A percentile compares a stretch with the other conserved stretches of the same genome.
These are phyloP conservation scores for Periophthalmus modestus DNA, from an alignment of 2,113 vertebrate genomes.

Conservation along the genomic window DNA sequence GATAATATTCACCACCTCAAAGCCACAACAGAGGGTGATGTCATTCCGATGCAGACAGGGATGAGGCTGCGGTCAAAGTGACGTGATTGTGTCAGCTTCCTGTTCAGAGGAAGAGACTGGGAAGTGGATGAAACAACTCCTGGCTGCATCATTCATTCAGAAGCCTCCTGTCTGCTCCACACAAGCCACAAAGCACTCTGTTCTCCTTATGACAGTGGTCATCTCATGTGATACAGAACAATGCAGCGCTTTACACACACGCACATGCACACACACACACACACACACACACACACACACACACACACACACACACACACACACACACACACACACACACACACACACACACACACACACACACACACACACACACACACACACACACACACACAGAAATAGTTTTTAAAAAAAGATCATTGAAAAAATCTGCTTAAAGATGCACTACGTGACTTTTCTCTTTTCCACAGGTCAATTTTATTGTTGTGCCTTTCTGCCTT, in stretches of 20 bases:
- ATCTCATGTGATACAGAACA: conserved; percentile 25
- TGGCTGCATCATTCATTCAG: conserved; percentile 20
- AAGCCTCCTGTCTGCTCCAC: conserved; percentile 19
- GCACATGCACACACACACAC: no score
- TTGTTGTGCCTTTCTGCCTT: no score
- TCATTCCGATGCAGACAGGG: conserved; percentile 3
- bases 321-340: no score
- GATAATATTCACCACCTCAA: conserved; percentile 24
- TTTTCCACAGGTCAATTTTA: no score
- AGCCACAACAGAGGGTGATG: conserved; percentile 2
- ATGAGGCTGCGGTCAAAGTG: conserved; percentile 22
- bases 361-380: no score
- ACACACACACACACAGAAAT: no score
- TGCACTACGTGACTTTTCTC: no score
- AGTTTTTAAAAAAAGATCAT: no score
- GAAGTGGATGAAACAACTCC: conserved; percentile 53
- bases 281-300: no score
- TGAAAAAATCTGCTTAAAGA: no score
- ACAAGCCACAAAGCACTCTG: conserved; percentile 10
- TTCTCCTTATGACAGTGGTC: neutral
- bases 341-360: no score
- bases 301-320: no score
- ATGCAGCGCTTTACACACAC: neutral
- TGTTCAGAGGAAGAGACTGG: conserved; percentile 53
- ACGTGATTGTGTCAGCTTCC: conserved; percentile 36